These are phyloP conservation scores for Leptopilina boulardi DNA, from an alignment of 1,140 invertebrate genomes.

Conservation along the genomic window DNA sequence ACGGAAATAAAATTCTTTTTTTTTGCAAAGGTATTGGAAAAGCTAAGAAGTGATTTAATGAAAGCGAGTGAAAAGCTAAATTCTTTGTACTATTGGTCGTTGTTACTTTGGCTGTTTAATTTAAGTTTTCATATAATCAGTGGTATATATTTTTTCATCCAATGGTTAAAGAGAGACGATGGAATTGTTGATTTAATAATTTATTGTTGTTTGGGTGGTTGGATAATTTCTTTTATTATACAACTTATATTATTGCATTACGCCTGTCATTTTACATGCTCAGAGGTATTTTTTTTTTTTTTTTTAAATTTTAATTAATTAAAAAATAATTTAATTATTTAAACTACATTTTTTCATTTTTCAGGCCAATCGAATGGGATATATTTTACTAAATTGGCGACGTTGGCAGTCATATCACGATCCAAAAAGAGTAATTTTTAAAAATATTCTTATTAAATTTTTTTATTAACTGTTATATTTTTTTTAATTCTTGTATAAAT, in stretches of 20 bases:
- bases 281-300: slow-evolving; percentile 56
- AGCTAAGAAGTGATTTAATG: slow-evolving; percentile 64
- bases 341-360: no score
- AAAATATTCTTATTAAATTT: background rate
- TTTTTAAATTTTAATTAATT: background rate
- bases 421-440: background rate
- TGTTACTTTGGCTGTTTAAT: slow-evolving; percentile 65
- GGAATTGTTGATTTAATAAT: background rate
- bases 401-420: slow-evolving; percentile 17
- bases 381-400: slow-evolving; percentile 62
- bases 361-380: slow-evolving; percentile 64
- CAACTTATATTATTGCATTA: slow-evolving; percentile 62
- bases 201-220: slow-evolving; percentile 39
- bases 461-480: background rate
- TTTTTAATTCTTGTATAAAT: background rate
- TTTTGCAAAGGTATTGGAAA: slow-evolving; percentile 61
- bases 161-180: slow-evolving; percentile 37
- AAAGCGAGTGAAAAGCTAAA: slow-evolving; percentile 57
- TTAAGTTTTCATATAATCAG: slow-evolving; percentile 61
- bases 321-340: no score
- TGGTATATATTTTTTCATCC: slow-evolving; percentile 62
- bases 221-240: slow-evolving; percentile 55
- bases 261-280: slow-evolving; percentile 60
- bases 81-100: slow-evolving; percentile 58
- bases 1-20: background rate